Conservation (phyloP, 2,113 vertebrate species). For the Agapornis roseicollis region DNA sequence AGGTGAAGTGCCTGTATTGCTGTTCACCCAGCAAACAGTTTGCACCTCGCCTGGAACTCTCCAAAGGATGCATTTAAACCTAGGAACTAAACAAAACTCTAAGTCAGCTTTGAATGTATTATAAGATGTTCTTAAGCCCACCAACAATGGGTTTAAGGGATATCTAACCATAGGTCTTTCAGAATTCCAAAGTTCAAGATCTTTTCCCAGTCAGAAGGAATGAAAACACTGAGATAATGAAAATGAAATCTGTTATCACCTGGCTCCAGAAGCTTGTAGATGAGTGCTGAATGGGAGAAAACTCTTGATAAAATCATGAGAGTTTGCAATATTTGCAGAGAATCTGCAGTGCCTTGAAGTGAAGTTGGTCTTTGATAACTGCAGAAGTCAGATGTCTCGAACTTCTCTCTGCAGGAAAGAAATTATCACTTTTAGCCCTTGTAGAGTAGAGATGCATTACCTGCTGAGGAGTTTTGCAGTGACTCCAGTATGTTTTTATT, state of each 20-base stretch:
- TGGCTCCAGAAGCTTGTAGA: neutral
- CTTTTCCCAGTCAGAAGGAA: neutral
- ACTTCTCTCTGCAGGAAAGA: neutral
- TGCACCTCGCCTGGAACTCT: neutral
- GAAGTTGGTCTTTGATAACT: neutral
- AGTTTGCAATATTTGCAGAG: neutral
- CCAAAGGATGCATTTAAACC: neutral
- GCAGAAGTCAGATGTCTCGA: neutral
- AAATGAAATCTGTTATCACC: neutral
- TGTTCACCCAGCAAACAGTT: neutral
- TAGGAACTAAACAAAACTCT: neutral
- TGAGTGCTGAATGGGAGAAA: neutral
- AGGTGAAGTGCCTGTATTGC: accelerated
- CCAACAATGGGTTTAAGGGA: neutral
- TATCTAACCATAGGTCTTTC: neutral
- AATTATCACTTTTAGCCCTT: neutral
- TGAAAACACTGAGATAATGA: neutral
- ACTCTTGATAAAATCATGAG: neutral
- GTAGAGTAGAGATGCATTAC: neutral
- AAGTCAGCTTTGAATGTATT: neutral
- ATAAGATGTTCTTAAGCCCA: neutral
- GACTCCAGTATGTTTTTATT: neutral
- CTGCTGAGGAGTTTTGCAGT: neutral
- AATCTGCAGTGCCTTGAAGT: neutral
- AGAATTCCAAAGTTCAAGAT: neutral